A percentile compares a stretch with the other conserved stretches of the same genome.
These are phyloP conservation scores for Gibbula magus DNA, from an alignment of 2,888 invertebrate species.

Conservation along the genomic window DNA sequence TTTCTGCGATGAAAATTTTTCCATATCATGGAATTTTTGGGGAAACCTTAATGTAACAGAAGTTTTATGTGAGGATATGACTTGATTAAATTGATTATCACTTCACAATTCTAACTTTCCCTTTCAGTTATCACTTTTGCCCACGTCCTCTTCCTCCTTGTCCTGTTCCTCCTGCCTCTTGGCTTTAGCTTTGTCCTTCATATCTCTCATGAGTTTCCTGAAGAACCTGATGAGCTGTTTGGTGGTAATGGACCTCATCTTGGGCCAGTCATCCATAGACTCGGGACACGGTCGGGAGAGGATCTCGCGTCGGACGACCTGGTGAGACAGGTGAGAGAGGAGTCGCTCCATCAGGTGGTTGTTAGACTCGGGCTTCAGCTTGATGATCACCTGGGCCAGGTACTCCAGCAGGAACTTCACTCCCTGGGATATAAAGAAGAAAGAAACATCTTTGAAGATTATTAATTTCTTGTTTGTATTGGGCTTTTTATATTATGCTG, in stretches of 20 bases:
- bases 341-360: conserved; percentile 81
- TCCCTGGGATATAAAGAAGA: no score
- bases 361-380: conserved; percentile 80
- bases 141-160: background rate
- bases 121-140: conserved; percentile 3
- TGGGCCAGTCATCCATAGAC: conserved; percentile 28
- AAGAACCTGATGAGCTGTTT: conserved; percentile 27
- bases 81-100: no score
- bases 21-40: no score
- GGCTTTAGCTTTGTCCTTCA: background rate
- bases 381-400: conserved; percentile 82
- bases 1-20: no score
- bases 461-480: no score
- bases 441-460: no score
- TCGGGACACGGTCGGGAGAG: background rate
- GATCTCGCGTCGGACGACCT: conserved; percentile 66
- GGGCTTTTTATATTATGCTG: no score
- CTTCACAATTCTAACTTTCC: background rate
- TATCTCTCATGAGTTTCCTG: conserved; percentile 14
- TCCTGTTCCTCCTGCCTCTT: background rate
- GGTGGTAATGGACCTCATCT: conserved; percentile 27
- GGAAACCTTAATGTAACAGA: no score
- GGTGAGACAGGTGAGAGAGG: conserved; percentile 82
- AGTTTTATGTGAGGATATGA: no score
- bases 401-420: conserved; percentile 84